Percentiles rank a stretch among this genome's conserved stretches.
Conservation (phyloP, 2,797 vertebrate species). For the Coendou prehensilis region DNA sequence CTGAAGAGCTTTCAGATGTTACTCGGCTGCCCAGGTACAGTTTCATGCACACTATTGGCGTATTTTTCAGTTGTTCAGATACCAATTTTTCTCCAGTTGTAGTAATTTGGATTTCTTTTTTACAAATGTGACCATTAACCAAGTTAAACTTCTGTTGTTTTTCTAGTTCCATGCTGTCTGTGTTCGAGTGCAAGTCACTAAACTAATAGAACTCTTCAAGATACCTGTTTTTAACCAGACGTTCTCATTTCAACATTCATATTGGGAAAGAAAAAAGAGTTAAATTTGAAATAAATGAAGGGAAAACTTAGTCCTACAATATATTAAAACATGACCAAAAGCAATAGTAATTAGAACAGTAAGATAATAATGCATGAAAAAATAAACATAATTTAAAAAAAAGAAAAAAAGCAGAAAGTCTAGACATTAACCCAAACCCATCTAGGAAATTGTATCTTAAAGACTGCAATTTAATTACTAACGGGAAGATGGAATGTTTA, state of each 20-base stretch:
- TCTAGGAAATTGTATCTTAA: not conserved
- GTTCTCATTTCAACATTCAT: not conserved
- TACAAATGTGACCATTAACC: constrained; percentile 78
- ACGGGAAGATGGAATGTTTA: not conserved
- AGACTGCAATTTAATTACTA: not conserved
- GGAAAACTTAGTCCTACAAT: not conserved
- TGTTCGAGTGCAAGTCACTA: constrained; percentile 72
- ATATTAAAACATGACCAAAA: constrained; percentile 5
- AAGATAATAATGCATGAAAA: not conserved
- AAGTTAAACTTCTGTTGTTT: constrained; percentile 78
- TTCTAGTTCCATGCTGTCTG: constrained; percentile 76
- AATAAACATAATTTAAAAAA: not conserved
- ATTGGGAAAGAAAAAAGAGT: not conserved
- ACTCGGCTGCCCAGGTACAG: constrained; percentile 65
- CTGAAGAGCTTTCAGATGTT: constrained; percentile 78
- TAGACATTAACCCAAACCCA: not conserved
- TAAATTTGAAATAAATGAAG: not conserved
- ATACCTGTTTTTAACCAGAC: not conserved
- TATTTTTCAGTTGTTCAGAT: constrained; percentile 77
- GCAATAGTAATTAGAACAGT: not conserved
- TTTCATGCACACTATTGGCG: constrained; percentile 72
- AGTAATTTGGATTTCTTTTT: constrained; percentile 83
- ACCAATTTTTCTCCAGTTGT: constrained; percentile 72
- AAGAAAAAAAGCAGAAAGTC: not conserved
- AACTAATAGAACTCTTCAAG: constrained; percentile 73